These are phyloP conservation scores for Prunella strophiata DNA, from an alignment of 2,797 vertebrate genomes.

Conservation along the genomic window DNA sequence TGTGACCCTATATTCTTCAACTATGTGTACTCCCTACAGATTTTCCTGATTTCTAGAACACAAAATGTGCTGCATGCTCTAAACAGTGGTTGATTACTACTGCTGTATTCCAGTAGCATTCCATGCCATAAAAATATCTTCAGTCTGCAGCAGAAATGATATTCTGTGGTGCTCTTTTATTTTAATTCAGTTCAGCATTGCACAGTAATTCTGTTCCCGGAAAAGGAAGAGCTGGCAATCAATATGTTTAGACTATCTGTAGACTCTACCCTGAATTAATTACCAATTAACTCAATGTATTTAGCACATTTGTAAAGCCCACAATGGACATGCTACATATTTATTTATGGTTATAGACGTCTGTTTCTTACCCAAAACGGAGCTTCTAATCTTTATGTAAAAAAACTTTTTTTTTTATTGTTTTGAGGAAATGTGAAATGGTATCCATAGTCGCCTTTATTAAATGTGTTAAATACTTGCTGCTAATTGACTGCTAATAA, in stretches of 20 bases:
- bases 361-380: background rate
- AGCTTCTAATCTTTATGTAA: background rate
- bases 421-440: background rate
- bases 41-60: background rate
- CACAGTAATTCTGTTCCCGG: slow-evolving; percentile 17
- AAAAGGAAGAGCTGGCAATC: slow-evolving; percentile 43
- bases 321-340: slow-evolving; percentile 15
- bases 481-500: slow-evolving; percentile 1
- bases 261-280: slow-evolving; percentile 50
- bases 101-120: background rate
- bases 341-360: slow-evolving; percentile 16
- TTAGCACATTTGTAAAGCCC: slow-evolving; percentile 50
- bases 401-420: background rate
- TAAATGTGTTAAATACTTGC: background rate
- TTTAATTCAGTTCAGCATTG: slow-evolving; percentile 4
- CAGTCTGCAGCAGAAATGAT: background rate
- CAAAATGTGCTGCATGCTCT: background rate
- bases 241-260: slow-evolving; percentile 56
- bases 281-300: slow-evolving; percentile 43
- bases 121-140: slow-evolving; percentile 7
- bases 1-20: background rate
- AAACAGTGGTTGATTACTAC: background rate
- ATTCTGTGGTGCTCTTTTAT: slow-evolving; percentile 4
- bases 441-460: background rate
- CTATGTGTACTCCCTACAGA: background rate